Base-by-base conservation (phyloP, 1,140 invertebrate species). In the Orius laevigatus region DNA sequence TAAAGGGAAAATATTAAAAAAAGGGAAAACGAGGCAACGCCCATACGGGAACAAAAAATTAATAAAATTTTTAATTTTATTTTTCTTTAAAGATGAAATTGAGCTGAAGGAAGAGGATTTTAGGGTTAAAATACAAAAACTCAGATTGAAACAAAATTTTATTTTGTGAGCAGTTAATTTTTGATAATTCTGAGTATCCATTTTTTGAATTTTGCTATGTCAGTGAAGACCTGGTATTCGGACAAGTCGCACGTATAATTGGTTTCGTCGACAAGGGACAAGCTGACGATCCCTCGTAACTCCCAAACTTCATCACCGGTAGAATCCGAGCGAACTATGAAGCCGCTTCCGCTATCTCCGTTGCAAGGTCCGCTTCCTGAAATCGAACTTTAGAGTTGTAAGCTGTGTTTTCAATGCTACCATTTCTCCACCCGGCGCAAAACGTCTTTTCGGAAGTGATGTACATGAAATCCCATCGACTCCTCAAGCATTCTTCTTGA, bases 381-480 rank as follows among this genome's bases (percentile, higher is more conserved):
- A n/a, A 25, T 25, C 25, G 8, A 25, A 25, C 25, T 25, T 25
- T 25, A 4, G 3, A 25, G 25, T 25, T 25, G 3, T 25, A 25
- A 45, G 16, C 14, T n/a, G 2, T 12, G 11, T 25, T 2, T 4
- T 12, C 15, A 42, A 36, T 16, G 1, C 62, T 62, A 20, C 72
- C 71, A 36, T 70, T 61, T 51, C 64, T 63, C 25, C 63, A 66
- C 11, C 77, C 77, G 16, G 76, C 77, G 58, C 78, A 81, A 52
- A 70, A 75, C 0, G 72, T 61, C 10, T 34, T 53, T 4, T 56
- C 52, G 6, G 58, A 56, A 5, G 60, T 60, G 3, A 59, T 18
- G 14, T 55, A 52, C 9, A 49, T 33, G 43, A 57, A 61, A 14
- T 59, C 53, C 8, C 39, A 38, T 9, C 53, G 46, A 9, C 59